Evolutionary conservation across 2,113 vertebrate species (phyloP).

Genomic region (Callipepla californica): DNA sequence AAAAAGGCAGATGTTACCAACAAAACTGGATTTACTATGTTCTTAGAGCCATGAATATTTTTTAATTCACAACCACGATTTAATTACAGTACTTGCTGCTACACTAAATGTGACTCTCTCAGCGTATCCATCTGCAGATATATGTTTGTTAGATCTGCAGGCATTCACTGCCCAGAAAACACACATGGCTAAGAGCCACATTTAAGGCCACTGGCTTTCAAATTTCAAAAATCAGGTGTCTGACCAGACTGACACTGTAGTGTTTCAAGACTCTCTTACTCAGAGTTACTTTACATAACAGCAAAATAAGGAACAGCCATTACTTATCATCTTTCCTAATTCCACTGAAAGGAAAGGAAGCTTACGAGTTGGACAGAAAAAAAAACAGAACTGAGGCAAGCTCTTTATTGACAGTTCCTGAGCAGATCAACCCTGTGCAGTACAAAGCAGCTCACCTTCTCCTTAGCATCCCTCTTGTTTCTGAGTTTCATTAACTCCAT

Average conservation of each 20-base stretch:
- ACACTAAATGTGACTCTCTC: not conserved
- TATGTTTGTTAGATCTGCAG: not conserved
- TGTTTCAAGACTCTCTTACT: not conserved
- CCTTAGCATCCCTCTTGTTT: constrained; percentile 87
- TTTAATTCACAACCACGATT: not conserved
- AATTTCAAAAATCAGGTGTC: not conserved
- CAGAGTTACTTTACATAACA: not conserved
- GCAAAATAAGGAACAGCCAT: not conserved
- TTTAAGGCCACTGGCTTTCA: not conserved
- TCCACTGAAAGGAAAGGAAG: not conserved
- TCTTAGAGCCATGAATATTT: not conserved
- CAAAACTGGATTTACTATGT: not conserved
- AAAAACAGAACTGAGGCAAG: not conserved
- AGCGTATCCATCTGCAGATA: not conserved
- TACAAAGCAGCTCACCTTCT: constrained; percentile 73
- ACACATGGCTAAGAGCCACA: not conserved
- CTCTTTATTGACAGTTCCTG: not conserved
- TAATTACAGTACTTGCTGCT: not conserved
- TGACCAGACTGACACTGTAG: not conserved
- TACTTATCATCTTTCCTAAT: not conserved
- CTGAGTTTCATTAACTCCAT: constrained; percentile 91
- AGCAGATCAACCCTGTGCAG: not conserved
- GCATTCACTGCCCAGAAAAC: not conserved
- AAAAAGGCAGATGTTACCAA: not conserved
- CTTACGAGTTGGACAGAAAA: not conserved